Base-by-base conservation (phyloP, 2,113 vertebrate genomes). In the Lipotes vexillifer region DNA sequence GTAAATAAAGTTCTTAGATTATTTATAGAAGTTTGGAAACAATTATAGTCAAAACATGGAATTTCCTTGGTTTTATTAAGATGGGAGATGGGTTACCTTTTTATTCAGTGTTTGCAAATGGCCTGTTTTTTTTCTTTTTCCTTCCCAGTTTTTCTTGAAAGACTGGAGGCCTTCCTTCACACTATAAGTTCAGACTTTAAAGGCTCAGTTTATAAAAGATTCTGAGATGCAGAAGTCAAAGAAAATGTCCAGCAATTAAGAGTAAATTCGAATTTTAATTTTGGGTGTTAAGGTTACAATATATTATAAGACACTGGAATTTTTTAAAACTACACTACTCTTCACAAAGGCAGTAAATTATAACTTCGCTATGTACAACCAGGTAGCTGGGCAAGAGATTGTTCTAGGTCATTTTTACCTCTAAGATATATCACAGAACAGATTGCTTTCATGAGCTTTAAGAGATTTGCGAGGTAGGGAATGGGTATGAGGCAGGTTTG, bases 141-240 rank as follows among this genome's bases (percentile, higher is more conserved):
- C 59, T 89, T 82, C 3, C 4, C 17, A 71, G 15, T 69, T 87
- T 92, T 92, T 90, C 59, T 93, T 97, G 3, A 82, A 87, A 71
- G 14, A 90, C 25, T 57, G 81, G 6, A 91, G 23, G 7, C 20
- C 57, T 90, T 82, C 86, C 8, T 75, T 94, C 33, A 80, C 27
- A 80, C 68, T 89, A 27, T 74, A 49, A 87, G 15, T 83, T 91
- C 27, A 92, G 61, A 72, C 14, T 97, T 96, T 72, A 87, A 95
- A 69, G 7, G 1, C 86, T 77, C 18, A 71, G 25, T 41, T 84
- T 93, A 63, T 83, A 55, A 38, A 83, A 87, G n/a, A 86, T 49
- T 90, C 25, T 18, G 74, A 89, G 57, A 74, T 86, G 1, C 49
- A 88, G 29, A 84, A 36, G 7, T 87, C 10, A 91, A 78, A 83